A percentile compares a stretch with the other conserved stretches of the same genome.
phyloP scores from a whole-genome alignment of 2,888 invertebrate genomes.

The Chrysolina haemoptera region DNA sequence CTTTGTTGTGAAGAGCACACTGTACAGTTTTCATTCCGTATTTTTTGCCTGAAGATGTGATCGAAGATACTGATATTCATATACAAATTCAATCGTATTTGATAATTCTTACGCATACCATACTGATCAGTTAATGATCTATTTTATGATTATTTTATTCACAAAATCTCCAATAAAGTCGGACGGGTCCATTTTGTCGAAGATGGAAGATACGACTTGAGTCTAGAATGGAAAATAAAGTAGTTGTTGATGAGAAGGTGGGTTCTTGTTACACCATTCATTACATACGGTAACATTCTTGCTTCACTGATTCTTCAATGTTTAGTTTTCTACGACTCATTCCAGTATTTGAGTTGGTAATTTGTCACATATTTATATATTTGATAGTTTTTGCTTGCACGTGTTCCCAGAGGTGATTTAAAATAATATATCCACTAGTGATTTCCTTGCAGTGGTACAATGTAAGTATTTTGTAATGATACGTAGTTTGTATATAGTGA shows the following conservation, averaged over 20 bases:
- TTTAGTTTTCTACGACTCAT: neutral
- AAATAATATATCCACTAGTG: no score
- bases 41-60: no score
- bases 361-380: no score
- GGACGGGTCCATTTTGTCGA: neutral
- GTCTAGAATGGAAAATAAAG: neutral
- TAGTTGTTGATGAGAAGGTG: neutral
- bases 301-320: neutral
- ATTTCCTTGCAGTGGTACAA: no score
- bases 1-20: no score
- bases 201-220: neutral
- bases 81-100: neutral
- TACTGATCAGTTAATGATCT: neutral
- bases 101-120: neutral
- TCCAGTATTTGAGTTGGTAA: no score
- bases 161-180: neutral
- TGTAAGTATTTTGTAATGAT: no score
- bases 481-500: no score
- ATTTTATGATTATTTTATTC: conserved; percentile 9
- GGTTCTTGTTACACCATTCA: neutral
- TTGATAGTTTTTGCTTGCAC: no score
- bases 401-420: no score
- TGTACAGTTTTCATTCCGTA: no score
- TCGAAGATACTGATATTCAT: neutral
- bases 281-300: neutral